Evolutionary conservation across 2,797 vertebrate species (phyloP), one percentile per base, ranked within the genome.

Genomic region (Dallia pectoralis): DNA sequence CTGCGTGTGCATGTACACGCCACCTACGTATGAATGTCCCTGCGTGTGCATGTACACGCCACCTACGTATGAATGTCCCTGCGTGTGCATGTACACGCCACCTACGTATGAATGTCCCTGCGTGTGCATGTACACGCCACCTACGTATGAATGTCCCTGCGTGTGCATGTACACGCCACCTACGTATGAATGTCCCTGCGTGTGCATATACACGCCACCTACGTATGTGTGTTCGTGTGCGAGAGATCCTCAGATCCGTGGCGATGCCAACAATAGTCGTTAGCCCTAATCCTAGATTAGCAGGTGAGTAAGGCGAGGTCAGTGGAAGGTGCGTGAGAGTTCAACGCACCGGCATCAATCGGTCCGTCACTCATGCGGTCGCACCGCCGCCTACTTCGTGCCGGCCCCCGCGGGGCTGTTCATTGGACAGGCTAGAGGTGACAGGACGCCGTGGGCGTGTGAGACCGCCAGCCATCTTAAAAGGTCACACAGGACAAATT

Each of bases 401-500:
- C 73, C 76, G 80, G 82, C 76, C 83, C 76, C 83, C 47, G 63
- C 79, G 29, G 84, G 84, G 78, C 77, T 76, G 30, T 53, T 63
- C 61, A 15, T 0, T 71, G 78, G 69, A 47, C 33, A 0, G 74
- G 77, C 84, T 78, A 77, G 82, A 87, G 76, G 72, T 77, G 84
- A 81, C 80, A 82, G 1, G 75, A 77, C 14, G 65, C 78, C 59
- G 27, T 65, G 74, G 49, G n/a, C 6, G 64, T 49, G 73, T 29
- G 44, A 79, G 75, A 76, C 30, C 79, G 74, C 71, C 33, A 22
- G 15, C 75, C 61, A 53, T 47, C 68, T 78, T 71, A 36, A 76
- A 79, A 85, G 81, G 83, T 82, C 79, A 81, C 19, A 1, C 2
- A 0, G 64, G 74, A 62, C 79, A 73, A 18, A 75, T 53, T n/a